Conservation (phyloP, 2,888 invertebrate genomes). For the Ernsta delagoae region DNA sequence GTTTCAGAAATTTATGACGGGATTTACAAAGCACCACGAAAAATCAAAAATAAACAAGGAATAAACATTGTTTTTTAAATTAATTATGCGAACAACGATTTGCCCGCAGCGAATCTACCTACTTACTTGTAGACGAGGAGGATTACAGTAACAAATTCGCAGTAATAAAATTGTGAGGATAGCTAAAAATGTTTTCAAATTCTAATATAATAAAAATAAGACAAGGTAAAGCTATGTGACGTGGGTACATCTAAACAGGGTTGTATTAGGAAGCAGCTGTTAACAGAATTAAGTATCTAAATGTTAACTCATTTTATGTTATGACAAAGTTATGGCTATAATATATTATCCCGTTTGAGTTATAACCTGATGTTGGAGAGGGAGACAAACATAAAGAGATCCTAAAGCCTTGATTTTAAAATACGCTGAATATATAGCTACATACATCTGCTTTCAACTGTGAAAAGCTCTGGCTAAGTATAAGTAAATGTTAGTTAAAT, state of each 20-base stretch:
- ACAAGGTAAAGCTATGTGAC: constrained; percentile 7
- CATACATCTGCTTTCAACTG: too few relatives aligned
- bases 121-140: background rate
- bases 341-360: too few relatives aligned
- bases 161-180: background rate
- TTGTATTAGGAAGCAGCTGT: constrained; percentile 1
- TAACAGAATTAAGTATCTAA: background rate
- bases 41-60: background rate
- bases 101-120: background rate
- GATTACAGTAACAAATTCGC: background rate
- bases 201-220: constrained; percentile 1
- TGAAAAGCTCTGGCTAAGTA: too few relatives aligned
- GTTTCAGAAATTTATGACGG: too few relatives aligned
- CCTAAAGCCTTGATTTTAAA: too few relatives aligned
- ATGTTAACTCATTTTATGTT: background rate
- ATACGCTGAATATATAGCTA: too few relatives aligned
- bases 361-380: too few relatives aligned
- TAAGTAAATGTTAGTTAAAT: too few relatives aligned
- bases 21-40: too few relatives aligned
- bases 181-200: constrained; percentile 2
- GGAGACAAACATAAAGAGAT: too few relatives aligned
- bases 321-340: too few relatives aligned
- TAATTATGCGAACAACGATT: constrained; percentile 2
- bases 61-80: background rate
- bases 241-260: background rate